A percentile compares a stretch with the other conserved stretches of the same genome.
Evolutionary conservation across 2,888 invertebrate genomes (phyloP).

Genomic region (Toxonevra muliebris): DNA sequence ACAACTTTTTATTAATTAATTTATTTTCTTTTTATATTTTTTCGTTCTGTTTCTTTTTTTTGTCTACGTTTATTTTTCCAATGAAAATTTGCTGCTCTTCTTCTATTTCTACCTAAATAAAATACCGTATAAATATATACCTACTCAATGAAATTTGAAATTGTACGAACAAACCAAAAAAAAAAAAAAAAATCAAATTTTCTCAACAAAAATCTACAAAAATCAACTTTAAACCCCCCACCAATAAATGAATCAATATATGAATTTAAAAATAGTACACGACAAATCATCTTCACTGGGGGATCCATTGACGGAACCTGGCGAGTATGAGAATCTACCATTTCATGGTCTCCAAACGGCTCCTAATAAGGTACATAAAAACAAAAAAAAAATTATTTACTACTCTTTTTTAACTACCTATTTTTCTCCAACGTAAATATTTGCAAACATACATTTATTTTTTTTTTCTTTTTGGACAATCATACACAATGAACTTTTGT

Average conservation of each 20-base stretch:
- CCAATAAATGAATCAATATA: neutral
- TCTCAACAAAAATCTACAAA: constrained; percentile 12
- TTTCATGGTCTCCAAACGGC: constrained; percentile 95
- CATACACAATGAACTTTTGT: neutral
- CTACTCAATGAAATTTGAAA: neutral
- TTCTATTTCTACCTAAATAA: neutral
- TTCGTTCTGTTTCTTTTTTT: constrained; percentile 15
- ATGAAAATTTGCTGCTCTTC: constrained; percentile 14
- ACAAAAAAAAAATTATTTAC: neutral
- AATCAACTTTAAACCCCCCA: neutral
- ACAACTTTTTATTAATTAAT: constrained; percentile 19
- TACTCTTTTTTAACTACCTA: constrained; percentile 7
- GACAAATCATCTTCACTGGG: constrained; percentile 66
- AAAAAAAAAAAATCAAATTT: constrained; percentile 3
- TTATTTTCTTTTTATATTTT: constrained; percentile 37
- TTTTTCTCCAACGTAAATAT: constrained; percentile 19
- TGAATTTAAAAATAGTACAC: constrained; percentile 55
- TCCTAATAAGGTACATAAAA: constrained; percentile 81
- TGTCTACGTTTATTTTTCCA: constrained; percentile 20
- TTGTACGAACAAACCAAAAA: constrained; percentile 30
- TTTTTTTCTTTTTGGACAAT: constrained; percentile 12
- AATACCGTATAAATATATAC: constrained; percentile 9
- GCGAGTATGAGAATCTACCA: constrained; percentile 93
- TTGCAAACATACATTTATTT: constrained; percentile 5
- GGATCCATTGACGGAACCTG: constrained; percentile 82